Evolutionary conservation across 2,888 invertebrate species (phyloP), one percentile per base, ranked within the genome.

Genomic region (Lottia scabra): DNA sequence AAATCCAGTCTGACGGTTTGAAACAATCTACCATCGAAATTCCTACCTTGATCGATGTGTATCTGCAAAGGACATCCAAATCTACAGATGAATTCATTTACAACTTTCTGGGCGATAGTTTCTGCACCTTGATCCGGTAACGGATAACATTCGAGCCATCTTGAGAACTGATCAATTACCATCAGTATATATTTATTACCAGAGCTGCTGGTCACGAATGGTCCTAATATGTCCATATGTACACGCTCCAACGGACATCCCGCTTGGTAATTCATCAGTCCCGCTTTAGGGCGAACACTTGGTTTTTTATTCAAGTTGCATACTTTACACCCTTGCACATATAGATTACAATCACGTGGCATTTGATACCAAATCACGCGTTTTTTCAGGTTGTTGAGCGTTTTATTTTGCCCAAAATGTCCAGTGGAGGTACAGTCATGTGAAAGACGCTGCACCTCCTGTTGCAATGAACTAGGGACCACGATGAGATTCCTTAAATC

Each of bases 21-120:
- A n/a, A 72, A 56, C 5, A 77, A 15, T 19, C 44, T 72, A 0
- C 71, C 63, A n/a, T 74, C 70, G 48, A 73, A 72, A n/a, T 78
- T 70, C 26, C 62, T 66, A 2, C 74, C 74, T n/a, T 68, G 69
- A 46, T 76, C 76, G 5, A 77, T 73, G 3, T 75, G 67, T 15
- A 80, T 63, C 26, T 73, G 46, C 27, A 74, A 46, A 13, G 77
- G 77, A 19, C 75, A 72, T 1, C 77, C 77, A 65, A 76, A 79
- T 23, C 62, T 64, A 15, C 44, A 30, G 15, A 78, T 45, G 16
- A 74, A 68, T 1, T 62, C n/a, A 0, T 45, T 44, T 2, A 72
- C 44, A 43, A 72, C 38, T 8, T 44, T 67, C 16, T 70, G n/a
- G 10, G 74, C 74, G 3, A 71, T 56, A 1, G 62, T 15, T 27